These are phyloP conservation scores for Stichodactyla mertensii DNA, from an alignment of 64 coral and sea anemone genomes.

Conservation along the genomic window DNA sequence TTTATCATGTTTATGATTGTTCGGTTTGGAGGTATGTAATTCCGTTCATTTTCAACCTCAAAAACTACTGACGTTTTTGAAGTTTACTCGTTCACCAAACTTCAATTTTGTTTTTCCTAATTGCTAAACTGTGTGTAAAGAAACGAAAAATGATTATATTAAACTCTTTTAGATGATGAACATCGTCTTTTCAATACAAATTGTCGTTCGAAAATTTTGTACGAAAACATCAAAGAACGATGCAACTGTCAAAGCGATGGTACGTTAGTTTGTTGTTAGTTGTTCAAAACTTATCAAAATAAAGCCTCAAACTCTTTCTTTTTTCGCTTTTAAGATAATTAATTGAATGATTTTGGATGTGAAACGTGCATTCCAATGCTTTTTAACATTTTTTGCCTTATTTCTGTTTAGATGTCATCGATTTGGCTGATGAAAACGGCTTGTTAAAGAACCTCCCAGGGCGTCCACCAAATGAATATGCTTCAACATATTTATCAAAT, in stretches of 20 bases:
- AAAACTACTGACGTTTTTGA: too few species aligned
- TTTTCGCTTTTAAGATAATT: too few species aligned
- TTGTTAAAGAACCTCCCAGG: slow-evolving; percentile 35
- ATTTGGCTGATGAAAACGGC: slow-evolving; percentile 56
- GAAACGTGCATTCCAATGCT: not conserved
- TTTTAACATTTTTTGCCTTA: not conserved
- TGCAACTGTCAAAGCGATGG: slow-evolving; percentile 32
- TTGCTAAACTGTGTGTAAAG: not conserved
- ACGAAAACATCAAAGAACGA: slow-evolving; percentile 48
- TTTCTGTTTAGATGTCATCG: slow-evolving; percentile 32
- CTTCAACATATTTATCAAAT: slow-evolving; percentile 29
- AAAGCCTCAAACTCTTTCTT: too few species aligned
- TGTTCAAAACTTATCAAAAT: too few species aligned
- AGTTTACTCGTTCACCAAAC: too few species aligned
- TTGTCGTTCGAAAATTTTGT: slow-evolving; percentile 31
- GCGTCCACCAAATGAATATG: slow-evolving; percentile 33
- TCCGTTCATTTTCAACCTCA: not conserved
- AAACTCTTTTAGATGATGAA: slow-evolving; percentile 25
- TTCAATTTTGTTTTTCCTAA: not conserved
- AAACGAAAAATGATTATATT: not conserved
- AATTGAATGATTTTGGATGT: too few species aligned
- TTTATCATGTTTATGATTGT: not conserved
- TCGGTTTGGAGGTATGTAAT: not conserved
- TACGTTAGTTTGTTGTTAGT: not conserved
- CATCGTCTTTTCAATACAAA: slow-evolving; percentile 37